Evolutionary conservation across 1,140 invertebrate genomes (phyloP).

Genomic region (Meloidogyne floridensis): DNA sequence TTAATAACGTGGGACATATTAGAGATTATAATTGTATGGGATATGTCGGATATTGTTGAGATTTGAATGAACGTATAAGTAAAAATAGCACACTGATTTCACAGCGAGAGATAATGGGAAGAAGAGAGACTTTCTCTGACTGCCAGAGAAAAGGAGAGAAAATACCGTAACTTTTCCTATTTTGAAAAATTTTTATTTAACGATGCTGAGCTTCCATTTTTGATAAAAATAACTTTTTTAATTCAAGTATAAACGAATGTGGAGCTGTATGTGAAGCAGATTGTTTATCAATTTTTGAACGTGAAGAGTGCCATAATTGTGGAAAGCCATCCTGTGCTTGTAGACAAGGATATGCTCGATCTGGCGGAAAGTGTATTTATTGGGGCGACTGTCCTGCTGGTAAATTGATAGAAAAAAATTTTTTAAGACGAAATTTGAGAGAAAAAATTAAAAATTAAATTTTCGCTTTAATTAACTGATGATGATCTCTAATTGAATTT

Average conservation of each 20-base stretch:
- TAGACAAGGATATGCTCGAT: slow-evolving; percentile 55
- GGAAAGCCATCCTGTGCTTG: slow-evolving; percentile 55
- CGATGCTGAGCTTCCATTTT: not conserved
- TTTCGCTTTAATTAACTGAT: too few species aligned
- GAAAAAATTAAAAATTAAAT: too few species aligned
- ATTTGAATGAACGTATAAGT: too few species aligned
- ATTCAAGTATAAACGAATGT: slow-evolving; percentile 56
- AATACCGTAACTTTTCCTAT: not conserved
- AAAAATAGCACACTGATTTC: too few species aligned
- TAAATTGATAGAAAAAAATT: slow-evolving; percentile 6
- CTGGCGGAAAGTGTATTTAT: slow-evolving; percentile 59
- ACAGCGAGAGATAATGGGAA: not conserved
- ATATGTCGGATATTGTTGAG: too few species aligned
- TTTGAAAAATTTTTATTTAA: too few species aligned
- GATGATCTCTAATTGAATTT: not conserved
- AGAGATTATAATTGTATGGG: too few species aligned
- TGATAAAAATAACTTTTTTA: not conserved
- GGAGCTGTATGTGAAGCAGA: slow-evolving; percentile 62
- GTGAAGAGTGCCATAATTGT: slow-evolving; percentile 58
- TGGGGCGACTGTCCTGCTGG: slow-evolving; percentile 64
- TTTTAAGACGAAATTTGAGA: not conserved
- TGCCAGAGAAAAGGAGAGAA: not conserved
- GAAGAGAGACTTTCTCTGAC: not conserved
- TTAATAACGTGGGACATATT: too few species aligned
- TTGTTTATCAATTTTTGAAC: slow-evolving; percentile 59